These are phyloP conservation scores for Oceanites oceanicus DNA, from an alignment of 2,113 vertebrate species.

Conservation along the genomic window DNA sequence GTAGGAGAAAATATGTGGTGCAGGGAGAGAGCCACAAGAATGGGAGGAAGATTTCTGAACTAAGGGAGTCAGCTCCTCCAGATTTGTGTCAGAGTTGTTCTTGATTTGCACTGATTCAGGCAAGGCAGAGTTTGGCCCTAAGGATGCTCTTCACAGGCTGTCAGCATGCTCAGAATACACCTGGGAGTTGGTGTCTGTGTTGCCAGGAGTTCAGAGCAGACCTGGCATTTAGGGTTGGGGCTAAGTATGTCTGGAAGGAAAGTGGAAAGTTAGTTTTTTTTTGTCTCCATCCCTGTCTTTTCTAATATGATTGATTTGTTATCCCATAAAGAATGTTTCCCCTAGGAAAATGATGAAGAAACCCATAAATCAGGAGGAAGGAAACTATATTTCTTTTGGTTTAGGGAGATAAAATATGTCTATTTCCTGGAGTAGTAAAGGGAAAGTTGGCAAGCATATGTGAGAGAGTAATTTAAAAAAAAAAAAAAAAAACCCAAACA, in stretches of 20 bases:
- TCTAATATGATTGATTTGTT: background rate
- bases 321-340: background rate
- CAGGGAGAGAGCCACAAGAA: background rate
- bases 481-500: background rate
- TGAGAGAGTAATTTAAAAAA: background rate
- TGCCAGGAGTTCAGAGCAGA: background rate
- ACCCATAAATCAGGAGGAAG: background rate
- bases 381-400: background rate
- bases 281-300: background rate
- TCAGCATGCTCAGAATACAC: background rate
- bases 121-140: background rate
- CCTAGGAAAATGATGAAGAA: background rate
- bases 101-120: background rate
- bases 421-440: background rate
- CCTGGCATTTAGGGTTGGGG: background rate
- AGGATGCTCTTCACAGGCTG: background rate
- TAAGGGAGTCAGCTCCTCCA: background rate
- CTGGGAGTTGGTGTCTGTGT: background rate
- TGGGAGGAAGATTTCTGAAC: background rate
- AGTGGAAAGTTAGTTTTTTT: background rate
- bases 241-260: background rate
- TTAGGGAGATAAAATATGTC: background rate
- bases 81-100: background rate
- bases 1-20: fast-evolving
- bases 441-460: background rate